Base-by-base conservation (phyloP, 2,888 invertebrate species). In the Scaptomyza flava region DNA sequence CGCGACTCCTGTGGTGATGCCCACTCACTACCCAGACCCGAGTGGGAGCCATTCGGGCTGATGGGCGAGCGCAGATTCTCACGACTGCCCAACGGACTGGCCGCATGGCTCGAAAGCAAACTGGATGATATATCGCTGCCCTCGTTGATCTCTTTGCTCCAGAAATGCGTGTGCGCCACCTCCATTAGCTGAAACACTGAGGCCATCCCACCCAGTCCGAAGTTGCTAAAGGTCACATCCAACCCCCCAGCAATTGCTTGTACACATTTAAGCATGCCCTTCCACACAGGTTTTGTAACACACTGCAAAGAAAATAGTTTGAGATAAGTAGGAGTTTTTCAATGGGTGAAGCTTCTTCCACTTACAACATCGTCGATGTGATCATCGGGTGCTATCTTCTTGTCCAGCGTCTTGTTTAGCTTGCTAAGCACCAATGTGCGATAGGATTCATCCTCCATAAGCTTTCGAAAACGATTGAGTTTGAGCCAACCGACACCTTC, bases 371-470 rank as follows among this genome's bases (percentile, higher is more conserved):
- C 99, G 88, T 99, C 99, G 45, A 99, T 96, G 91, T 98, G 97
- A 93, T 99, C 99, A 90, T 98, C 98, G 0, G 98, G 97, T 53
- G 98, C 96, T 64, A 98, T 96, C 93, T 97, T 99, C 79, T 95
- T 95, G 87, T 98, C 98, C 60, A 98, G 94, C 54, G 98, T 98
- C 85, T 96, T 96, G 92, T 99, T 99, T 4, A 99, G 93, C 90
- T 98, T 97, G 77, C 97, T 97, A 50, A 99, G 95, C 41, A 99
- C 97, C 93, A 99, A 95, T 91, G 98, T 98, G 36, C 99, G 94
- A 92, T 99, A 98, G 48, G 97, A 98, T 92, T 99, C 99, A 91
- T 99, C 99, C 91, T 99, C 99, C 98, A 99, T 98, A 31, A 99
- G 93, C 89, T 98, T 98, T 90, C 97, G 97, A 52, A 99, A 93